Evolutionary conservation across 2,888 invertebrate species (phyloP).

Genomic region (Sesia apiformis): DNA sequence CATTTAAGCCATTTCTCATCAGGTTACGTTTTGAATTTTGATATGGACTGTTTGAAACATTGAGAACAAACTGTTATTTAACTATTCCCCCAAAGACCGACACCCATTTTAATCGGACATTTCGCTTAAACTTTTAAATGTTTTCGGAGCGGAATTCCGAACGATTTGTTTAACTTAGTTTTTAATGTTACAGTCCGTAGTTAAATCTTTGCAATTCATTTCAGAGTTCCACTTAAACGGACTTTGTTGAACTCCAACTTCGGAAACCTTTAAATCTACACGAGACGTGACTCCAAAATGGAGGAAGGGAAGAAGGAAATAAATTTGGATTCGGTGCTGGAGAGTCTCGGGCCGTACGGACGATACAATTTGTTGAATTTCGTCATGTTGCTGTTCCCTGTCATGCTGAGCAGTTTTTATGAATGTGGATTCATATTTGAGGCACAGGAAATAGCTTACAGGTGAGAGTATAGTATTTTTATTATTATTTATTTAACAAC

Average conservation of each 20-base stretch:
- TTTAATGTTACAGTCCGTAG: not conserved
- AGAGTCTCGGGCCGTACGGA: slow-evolving; percentile 60
- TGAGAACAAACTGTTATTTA: too few species aligned
- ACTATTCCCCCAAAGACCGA: not conserved
- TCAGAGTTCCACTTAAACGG: slow-evolving; percentile 1
- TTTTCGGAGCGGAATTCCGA: not conserved
- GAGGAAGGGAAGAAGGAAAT: slow-evolving; percentile 59
- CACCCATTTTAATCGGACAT: not conserved
- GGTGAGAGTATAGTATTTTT: slow-evolving; percentile 26
- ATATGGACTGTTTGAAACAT: too few species aligned
- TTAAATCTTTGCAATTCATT: not conserved
- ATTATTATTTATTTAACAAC: too few species aligned
- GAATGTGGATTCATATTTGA: slow-evolving; percentile 67
- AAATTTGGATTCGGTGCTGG: slow-evolving; percentile 60
- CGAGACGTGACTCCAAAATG: slow-evolving; percentile 19
- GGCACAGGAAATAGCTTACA: slow-evolving; percentile 50
- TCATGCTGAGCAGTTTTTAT: slow-evolving; percentile 58
- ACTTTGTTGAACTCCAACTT: not conserved
- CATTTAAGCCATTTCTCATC: too few species aligned
- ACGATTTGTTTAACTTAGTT: not conserved
- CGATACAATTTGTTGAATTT: slow-evolving; percentile 62
- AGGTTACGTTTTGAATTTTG: too few species aligned
- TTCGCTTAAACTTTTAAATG: not conserved
- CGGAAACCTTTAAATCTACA: not conserved
- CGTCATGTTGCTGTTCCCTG: slow-evolving; percentile 51